Evolutionary conservation across 2,888 invertebrate genomes (phyloP), one percentile per base, ranked within the genome.

Genomic region (Lutraria lutraria): DNA sequence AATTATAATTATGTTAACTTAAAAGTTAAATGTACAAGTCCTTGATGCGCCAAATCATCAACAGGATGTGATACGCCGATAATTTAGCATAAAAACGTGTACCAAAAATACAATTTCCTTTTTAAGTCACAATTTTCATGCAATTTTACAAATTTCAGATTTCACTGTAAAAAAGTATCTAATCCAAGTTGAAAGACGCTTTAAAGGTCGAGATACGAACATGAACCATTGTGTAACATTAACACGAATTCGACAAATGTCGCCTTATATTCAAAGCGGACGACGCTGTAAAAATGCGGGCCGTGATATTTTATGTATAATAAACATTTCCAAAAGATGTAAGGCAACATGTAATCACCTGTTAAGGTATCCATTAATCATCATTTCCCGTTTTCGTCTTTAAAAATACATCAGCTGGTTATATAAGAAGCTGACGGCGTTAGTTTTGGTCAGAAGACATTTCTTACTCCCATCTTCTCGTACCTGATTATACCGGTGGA

Each of bases 251-350:
- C 31, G 29, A 25, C 76, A 15, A 76, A 1, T 15, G 6, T 16
- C 29, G 34, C 31, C 29, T 19, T 4, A 31, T 16, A 31, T 76
- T 2, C 19, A 34, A 76, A 0, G 34, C 34, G 19, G 76, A 76
- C 31, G 34, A 76, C 76, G 31, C 13, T 31, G 29, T 76, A 25
- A 76, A 10, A n/a, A 31, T 31, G 13, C 34, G 16, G 4, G 76
- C 76, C 76, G 31, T 31, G 76, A 34, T n/a, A n/a, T 85, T 85
- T 85, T 43, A 85, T 80, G 85, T 80, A 54, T 29, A 60, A n/a
- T 19, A 13, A 34, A 85, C 85, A 85, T 85, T 85, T 85, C 85
- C 85, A 85, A 34, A 43, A 79, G 54, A 79, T 85, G 85, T 85
- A 34, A 29, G 43, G 54, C 54, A 53, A 21, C 80, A 31, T 85